Base-by-base conservation (phyloP, 2,113 vertebrate genomes). In the Erpornis zantholeuca region DNA sequence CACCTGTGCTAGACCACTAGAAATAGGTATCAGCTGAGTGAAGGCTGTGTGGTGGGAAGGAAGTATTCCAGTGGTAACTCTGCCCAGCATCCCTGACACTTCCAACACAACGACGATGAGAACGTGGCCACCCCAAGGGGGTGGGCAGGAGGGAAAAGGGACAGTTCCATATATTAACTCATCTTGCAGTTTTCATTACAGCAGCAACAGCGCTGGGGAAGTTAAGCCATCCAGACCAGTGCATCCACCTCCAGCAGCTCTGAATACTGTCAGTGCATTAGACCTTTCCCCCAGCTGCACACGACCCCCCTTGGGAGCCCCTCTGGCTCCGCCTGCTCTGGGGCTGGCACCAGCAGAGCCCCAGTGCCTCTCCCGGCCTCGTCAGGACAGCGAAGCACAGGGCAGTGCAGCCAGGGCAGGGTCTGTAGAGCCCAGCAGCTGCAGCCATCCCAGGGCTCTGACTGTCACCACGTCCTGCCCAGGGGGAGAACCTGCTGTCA, bases 211-310 rank as follows among this genome's bases (percentile, higher is more conserved):
- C 6, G 54, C 92, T 44, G 79, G 71, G 87, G 97, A 90, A 97
- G 94, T 83, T 79, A 94, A 82, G 91, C 88, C 86, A 82, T 61
- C 40, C 31, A 86, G 89, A 76, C 92, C 92, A 86, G 91, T 93
- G 93, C 83, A 88, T 95, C 68, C 79, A 88, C 96, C 92, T 96
- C 96, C 94, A 72, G 82, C 40, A 97, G 96, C 95, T 95, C 94
- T 52, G 85, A 82, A 82, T 11, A 63, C 93, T 75, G 73, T 96
- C 93, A 94, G 95, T 96, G 95, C 92, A 89, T 96, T 61, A 84
- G 86, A 82, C 95, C 70, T 82, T 69, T 47, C 54, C 53, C 59
- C 50, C 57, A 69, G 6, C 80, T 24, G 54, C 60, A 49, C 20
- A 3, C 1, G 4, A 18, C 59, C 50, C 68, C 49, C 42, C 53